Percentiles rank a stretch among this genome's conserved stretches.
Conservation (phyloP, 2,113 vertebrate genomes). For the Ophiodon elongatus region DNA sequence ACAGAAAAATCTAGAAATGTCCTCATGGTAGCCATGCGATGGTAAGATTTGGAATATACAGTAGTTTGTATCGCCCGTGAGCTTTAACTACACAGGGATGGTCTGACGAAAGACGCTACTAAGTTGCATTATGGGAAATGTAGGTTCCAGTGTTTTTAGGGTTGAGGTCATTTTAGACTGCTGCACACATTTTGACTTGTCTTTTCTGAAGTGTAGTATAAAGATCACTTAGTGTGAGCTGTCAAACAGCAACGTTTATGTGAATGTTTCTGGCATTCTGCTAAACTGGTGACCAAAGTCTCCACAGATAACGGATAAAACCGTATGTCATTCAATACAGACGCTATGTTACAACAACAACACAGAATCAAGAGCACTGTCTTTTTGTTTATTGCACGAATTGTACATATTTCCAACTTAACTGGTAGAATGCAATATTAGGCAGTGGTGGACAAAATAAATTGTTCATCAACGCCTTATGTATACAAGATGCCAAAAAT, state of each 20-base stretch:
- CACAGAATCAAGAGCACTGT: slow-evolving; percentile 82
- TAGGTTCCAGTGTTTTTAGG: neutral
- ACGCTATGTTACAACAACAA: neutral
- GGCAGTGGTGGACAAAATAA: slow-evolving; percentile 70
- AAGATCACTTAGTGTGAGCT: neutral
- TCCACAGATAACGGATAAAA: neutral
- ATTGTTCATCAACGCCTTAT: slow-evolving; percentile 64
- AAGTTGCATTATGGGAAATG: neutral
- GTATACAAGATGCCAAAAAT: slow-evolving; percentile 70
- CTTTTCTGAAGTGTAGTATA: neutral
- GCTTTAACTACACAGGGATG: neutral
- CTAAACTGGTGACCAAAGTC: neutral
- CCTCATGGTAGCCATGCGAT: neutral
- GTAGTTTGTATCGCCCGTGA: neutral
- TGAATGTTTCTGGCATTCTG: neutral
- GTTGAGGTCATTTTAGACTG: neutral
- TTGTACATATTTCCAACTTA: slow-evolving; percentile 82
- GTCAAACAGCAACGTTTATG: neutral
- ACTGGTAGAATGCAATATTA: slow-evolving; percentile 75
- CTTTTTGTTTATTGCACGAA: slow-evolving; percentile 85
- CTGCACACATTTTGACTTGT: neutral
- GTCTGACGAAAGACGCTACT: neutral
- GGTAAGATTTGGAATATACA: neutral
- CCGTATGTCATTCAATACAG: neutral
- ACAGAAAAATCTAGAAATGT: neutral